Base-by-base conservation (phyloP, 2,888 invertebrate genomes). In the Hypolimnas misippus region DNA sequence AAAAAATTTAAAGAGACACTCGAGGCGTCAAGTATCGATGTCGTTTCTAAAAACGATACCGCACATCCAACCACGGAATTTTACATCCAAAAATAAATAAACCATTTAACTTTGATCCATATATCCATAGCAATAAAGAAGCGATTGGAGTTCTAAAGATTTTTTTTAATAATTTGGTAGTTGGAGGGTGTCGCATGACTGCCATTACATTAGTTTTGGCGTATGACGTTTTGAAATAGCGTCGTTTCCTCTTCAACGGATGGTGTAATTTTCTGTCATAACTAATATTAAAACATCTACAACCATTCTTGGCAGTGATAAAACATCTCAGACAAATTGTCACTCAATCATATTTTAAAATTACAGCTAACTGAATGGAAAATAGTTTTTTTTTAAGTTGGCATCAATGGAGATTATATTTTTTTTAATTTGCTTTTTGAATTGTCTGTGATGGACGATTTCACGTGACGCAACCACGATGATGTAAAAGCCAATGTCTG, bases 21-120 rank as follows among this genome's bases (percentile, higher is more conserved):
- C 65, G 57, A 75, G 73, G 79, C 82, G 76, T 84, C 80, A 77
- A 79, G 82, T 85, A 83, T 86, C 86, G 78, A 83, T 84, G 82
- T 80, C 84, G 71, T 66, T 75, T 75, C 77, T 76, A 77, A 82
- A 83, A 79, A 75, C 75, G 85, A 83, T 84, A 84, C 84, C 73
- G 68, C 66, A 66, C 46, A 56, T 16, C 58, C 57, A 35, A 40
- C 35, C 35, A 16, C 52, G 16, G 35, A 35, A 35, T 60, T 62
- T 63, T 62, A 14, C 56, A 35, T 51, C 19, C 17, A 16, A 25
- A 53, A 50, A 38, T 10, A 16, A 49, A 51, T 25, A 44, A 6
- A 19, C 19, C 46, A 54, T 60, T 49, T 10, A 5, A 62, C 53
- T 69, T 44, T 68, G 21, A 46, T 19, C 65, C 52, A 59, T 70